Conservation (phyloP, 2,797 vertebrate species). For the Valencia hispanica region DNA sequence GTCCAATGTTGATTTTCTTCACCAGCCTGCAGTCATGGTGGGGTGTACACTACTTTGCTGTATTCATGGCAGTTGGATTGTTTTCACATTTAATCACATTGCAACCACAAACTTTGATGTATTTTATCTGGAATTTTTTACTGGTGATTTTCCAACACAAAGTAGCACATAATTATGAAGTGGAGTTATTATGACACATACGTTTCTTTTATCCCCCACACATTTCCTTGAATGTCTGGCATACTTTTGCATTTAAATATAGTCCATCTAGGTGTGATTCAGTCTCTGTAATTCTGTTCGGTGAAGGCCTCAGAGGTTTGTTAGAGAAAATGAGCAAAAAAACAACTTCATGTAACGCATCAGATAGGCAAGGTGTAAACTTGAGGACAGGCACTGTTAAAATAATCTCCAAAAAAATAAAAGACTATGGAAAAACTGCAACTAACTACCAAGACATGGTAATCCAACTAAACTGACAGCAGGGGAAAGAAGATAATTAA, state of each 20-base stretch:
- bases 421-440: background rate
- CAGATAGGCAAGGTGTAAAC: background rate
- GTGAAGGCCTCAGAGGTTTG: background rate
- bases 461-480: background rate
- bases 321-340: background rate
- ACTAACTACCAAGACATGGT: background rate
- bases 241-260: too few species aligned
- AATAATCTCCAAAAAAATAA: background rate
- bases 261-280: background rate
- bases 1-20: conserved; percentile 38
- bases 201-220: background rate
- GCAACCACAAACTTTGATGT: background rate
- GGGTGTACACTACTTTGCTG: conserved; percentile 1
- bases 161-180: background rate
- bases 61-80: background rate
- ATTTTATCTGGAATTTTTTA: background rate
- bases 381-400: background rate
- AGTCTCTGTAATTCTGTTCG: background rate
- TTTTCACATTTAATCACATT: background rate
- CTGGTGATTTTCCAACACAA: background rate
- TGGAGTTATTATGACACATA: background rate
- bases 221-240: background rate
- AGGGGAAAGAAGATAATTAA: background rate
- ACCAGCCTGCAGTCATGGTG: conserved; percentile 24
- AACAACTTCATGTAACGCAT: background rate